Base-by-base conservation (phyloP, 2,113 vertebrate genomes). In the Platysteira castanea region DNA sequence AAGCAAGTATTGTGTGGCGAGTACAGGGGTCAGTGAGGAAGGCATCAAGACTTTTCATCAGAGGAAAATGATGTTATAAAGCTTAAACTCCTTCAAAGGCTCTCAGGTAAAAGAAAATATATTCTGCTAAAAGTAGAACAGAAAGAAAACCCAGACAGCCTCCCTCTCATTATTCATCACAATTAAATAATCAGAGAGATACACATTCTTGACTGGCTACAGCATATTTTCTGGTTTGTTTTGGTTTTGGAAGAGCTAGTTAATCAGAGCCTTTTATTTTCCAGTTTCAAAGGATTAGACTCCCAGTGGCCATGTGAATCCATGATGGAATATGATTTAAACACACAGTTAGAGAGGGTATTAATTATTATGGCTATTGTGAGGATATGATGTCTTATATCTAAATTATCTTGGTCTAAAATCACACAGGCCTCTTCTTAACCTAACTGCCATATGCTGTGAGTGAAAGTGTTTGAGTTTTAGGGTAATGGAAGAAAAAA, bases 41-140 rank as follows among this genome's bases (percentile, higher is more conserved):
- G 77, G 47, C 67, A 95, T 75, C 64, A 90, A 73, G 87, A 9
- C 74, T 96, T 96, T 95, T 96, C 65, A 93, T 85, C 21, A 80
- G 57, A 91, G 87, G 95, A 89, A 95, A 97, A 91, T 77, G 77
- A 79, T 96, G 57, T 88, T 84, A 95, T 94, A 96, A 96, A 93
- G 49, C 64, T 96, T 95, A 90, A 96, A 76, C 70, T 93, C 60
- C 88, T 96, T 91, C 73, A 91, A 83, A 96, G 82, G n/a, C 65
- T 97, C 33, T 81, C 3, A 10, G 80, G 53, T 39, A 84, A 95
- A 96, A 96, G 81, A 57, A 91, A 84, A 31, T 2, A 35, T 37
- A n/a, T 31, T 74, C 52, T 79, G 27, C 64, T 83, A 90, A 87
- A 59, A 54, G 85, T n/a, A 93, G 79, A 93, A 90, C 18, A 82